These are phyloP conservation scores for human DNA, from an alignment of 2,113 vertebrate species.

Conservation along the genomic window GRCh38 chr11:13228001-13228500, in stretches of 20 bases:
- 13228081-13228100: neutral
- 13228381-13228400: neutral
- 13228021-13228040: neutral
- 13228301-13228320: neutral
- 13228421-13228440: neutral
- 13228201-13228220: neutral
- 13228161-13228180: conserved; percentile 3
- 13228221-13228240: neutral
- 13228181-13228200: neutral
- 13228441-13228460: neutral
- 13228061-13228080: accelerated
- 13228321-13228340: neutral
- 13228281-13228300: neutral
- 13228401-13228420: neutral
- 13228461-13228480: conserved; percentile 25
- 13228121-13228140: neutral
- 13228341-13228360: neutral
- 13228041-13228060: neutral
- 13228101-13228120: neutral
- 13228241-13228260: neutral
- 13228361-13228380: neutral
- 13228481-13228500: neutral
- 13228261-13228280: neutral
- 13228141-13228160: neutral
- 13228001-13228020: neutral